phyloP scores from a whole-genome alignment of 2,888 invertebrate species.

The Hemicrepidius hirtus region DNA sequence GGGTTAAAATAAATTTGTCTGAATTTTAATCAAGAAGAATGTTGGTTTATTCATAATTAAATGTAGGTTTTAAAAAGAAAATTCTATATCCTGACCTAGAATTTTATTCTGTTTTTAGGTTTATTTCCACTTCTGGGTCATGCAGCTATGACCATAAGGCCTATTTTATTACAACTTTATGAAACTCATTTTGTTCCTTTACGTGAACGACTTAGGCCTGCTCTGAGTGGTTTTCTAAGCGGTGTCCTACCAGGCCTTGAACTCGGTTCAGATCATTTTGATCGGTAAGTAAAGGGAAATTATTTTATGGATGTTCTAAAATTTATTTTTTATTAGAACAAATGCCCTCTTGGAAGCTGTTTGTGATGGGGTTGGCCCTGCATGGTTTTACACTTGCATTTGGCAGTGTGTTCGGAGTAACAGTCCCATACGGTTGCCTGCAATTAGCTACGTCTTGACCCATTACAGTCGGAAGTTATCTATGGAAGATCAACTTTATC shows the following conservation, averaged over 20 bases:
- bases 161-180: conserved; percentile 86
- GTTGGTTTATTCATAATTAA: too few relatives aligned
- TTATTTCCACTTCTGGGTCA: conserved; percentile 91
- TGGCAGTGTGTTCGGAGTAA: conserved; percentile 92
- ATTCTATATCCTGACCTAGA: too few relatives aligned
- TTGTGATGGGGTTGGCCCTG: conserved; percentile 83
- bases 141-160: conserved; percentile 93
- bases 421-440: conserved; percentile 86
- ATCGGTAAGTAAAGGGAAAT: conserved; percentile 73
- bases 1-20: too few relatives aligned
- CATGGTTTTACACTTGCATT: conserved; percentile 89
- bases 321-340: conserved; percentile 71
- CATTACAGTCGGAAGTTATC: conserved; percentile 87
- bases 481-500: conserved; percentile 87
- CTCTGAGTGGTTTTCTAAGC: conserved; percentile 90
- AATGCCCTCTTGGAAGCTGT: conserved; percentile 81
- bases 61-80: too few relatives aligned
- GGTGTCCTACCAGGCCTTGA: conserved; percentile 92
- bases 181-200: conserved; percentile 92
- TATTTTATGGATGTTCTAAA: neutral
- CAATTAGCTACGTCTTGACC: conserved; percentile 84
- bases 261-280: conserved; percentile 88
- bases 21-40: too few relatives aligned
- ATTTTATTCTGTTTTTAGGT: conserved; percentile 76
- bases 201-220: conserved; percentile 84